A percentile compares a stretch with the other conserved stretches of the same genome.
phyloP scores from a whole-genome alignment of 2,797 vertebrate species.

The Liparis tanakae region DNA sequence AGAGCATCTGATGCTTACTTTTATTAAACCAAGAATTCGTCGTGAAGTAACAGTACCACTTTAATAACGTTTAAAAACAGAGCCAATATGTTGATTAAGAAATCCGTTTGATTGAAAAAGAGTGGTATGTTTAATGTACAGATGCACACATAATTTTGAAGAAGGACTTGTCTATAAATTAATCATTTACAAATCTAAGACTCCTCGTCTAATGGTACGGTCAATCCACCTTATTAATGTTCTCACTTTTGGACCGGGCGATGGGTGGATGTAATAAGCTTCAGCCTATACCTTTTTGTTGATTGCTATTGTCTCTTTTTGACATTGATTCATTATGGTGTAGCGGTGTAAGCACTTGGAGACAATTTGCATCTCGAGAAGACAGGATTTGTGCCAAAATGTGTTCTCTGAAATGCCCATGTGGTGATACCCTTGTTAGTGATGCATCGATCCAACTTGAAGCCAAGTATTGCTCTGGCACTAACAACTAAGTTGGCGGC shows the following conservation, averaged over 20 bases:
- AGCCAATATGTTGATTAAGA: not conserved
- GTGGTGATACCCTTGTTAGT: not conserved
- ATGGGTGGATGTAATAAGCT: not conserved
- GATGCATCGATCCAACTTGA: not conserved
- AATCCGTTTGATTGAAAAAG: not conserved
- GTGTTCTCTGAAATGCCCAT: not conserved
- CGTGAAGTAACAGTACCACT: slow-evolving; percentile 19
- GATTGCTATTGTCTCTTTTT: not conserved
- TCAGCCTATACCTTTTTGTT: not conserved
- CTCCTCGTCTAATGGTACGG: not conserved
- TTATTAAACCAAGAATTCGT: slow-evolving; percentile 11
- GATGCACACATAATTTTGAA: not conserved
- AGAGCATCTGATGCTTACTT: slow-evolving; percentile 16
- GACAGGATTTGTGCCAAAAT: not conserved
- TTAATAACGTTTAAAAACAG: slow-evolving; percentile 7
- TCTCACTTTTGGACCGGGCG: not conserved
- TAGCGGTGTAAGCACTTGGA: not conserved
- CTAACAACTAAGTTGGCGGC: not conserved
- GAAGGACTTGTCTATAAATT: not conserved
- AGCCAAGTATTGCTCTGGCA: not conserved
- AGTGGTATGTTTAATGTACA: not conserved
- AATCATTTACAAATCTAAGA: not conserved
- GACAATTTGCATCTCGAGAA: not conserved
- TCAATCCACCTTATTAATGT: not conserved
- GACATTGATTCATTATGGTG: not conserved